Evolutionary conservation across 1,140 invertebrate species (phyloP).

Genomic region (Venustaconcha ellipsiformis): DNA sequence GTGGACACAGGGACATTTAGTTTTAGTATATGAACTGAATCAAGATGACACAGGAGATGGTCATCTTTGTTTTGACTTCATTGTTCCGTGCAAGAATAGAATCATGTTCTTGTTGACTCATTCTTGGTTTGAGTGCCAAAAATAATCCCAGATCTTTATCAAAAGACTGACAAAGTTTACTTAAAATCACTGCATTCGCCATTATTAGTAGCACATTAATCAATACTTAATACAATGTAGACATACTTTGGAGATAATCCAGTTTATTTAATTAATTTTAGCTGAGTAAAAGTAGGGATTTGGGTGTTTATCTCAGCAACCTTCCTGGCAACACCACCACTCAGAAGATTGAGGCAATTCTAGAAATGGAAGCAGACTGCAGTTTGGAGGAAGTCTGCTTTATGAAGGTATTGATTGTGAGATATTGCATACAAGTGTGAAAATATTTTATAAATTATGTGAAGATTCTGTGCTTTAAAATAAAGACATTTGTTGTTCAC

Average conservation of each 20-base stretch:
- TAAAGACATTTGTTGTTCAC: no score
- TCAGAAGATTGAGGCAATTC: slow-evolving; percentile 54
- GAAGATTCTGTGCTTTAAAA: no score
- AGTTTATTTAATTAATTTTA: slow-evolving; percentile 11
- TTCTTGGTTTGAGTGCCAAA: no score
- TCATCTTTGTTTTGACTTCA: no score
- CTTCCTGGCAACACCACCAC: slow-evolving; percentile 52
- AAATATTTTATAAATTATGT: no score
- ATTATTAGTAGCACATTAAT: neutral
- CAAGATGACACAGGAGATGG: no score
- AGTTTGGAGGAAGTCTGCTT: slow-evolving; percentile 55
- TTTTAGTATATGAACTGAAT: no score
- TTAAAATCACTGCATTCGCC: neutral
- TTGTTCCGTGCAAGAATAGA: no score
- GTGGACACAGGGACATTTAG: no score
- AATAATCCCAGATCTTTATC: no score
- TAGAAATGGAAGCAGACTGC: slow-evolving; percentile 62
- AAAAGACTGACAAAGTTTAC: neutral
- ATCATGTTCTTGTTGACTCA: no score
- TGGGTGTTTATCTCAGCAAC: slow-evolving; percentile 50
- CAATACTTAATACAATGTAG: neutral
- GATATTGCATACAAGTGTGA: no score
- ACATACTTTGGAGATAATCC: neutral
- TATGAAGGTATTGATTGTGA: slow-evolving; percentile 49
- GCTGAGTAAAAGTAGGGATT: slow-evolving; percentile 36